These are phyloP conservation scores for Cantharis lateralis DNA, from an alignment of 2,888 invertebrate species.

Conservation along the genomic window DNA sequence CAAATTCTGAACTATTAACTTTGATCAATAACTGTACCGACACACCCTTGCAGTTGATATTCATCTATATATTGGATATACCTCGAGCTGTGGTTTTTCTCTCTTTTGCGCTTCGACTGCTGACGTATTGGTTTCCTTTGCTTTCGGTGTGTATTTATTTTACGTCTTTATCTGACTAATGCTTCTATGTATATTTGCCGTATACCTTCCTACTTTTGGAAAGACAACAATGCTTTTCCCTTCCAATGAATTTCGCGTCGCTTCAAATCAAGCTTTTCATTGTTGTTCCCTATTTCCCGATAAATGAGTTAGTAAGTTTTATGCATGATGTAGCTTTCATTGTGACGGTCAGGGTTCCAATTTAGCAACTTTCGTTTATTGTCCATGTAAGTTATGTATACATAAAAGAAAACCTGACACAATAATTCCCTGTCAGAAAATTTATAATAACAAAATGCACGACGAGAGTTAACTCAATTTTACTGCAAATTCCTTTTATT, in stretches of 20 bases:
- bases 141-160: conserved; percentile 3
- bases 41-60: conserved; percentile 18
- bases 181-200: neutral
- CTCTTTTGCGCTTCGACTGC: conserved; percentile 13
- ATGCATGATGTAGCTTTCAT: conserved; percentile 19
- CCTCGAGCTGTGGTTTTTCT: neutral
- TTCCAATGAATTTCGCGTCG: conserved; percentile 12
- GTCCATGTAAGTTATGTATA: neutral
- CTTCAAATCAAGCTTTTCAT: conserved; percentile 17
- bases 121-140: neutral
- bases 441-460: neutral
- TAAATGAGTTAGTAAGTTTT: conserved; percentile 26
- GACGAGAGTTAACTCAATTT: neutral
- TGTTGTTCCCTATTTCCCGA: conserved; percentile 21
- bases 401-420: neutral
- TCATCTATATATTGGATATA: neutral
- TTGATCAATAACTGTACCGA: conserved; percentile 25
- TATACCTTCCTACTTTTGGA: conserved; percentile 4
- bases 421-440: neutral
- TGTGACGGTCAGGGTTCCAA: conserved; percentile 18
- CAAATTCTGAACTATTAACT: conserved; percentile 23
- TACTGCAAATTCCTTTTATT: neutral
- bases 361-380: neutral
- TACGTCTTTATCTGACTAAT: conserved; percentile 8
- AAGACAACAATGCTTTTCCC: conserved; percentile 9